Evolutionary conservation across 2,113 vertebrate genomes (phyloP).

Genomic region (Tachysurus fulvidraco): DNA sequence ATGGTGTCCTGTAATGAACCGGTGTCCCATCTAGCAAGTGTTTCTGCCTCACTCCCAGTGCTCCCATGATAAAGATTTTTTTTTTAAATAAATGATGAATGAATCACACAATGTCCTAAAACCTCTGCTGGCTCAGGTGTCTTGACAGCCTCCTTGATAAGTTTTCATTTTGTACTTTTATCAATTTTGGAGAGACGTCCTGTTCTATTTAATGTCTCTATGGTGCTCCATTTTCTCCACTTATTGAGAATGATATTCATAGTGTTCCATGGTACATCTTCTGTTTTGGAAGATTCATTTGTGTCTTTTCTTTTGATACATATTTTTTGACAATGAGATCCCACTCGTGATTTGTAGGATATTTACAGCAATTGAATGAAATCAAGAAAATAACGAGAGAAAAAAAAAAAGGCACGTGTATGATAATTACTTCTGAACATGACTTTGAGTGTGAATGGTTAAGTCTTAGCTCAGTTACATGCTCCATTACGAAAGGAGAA

Average conservation of each 20-base stretch:
- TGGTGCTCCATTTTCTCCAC: not conserved
- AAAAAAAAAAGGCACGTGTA: not conserved
- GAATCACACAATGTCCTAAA: not conserved
- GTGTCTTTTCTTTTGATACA: not conserved
- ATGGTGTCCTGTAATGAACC: not conserved
- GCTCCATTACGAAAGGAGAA: not conserved
- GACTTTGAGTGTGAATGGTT: not conserved
- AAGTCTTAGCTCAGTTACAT: not conserved
- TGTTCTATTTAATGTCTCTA: not conserved
- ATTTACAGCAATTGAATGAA: not conserved
- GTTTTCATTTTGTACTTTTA: not conserved
- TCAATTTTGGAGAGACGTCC: not conserved
- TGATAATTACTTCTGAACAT: not conserved
- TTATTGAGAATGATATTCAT: not conserved
- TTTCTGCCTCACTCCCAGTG: not conserved
- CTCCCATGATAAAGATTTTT: not conserved
- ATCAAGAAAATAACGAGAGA: not conserved
- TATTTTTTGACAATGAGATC: not conserved
- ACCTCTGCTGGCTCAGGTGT: not conserved
- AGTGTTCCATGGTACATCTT: not conserved
- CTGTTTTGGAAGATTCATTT: not conserved
- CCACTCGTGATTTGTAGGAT: not conserved
- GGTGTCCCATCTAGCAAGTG: not conserved
- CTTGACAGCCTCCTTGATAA: not conserved
- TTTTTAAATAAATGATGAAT: not conserved